Percentiles rank a stretch among this genome's conserved stretches.
phyloP scores from a whole-genome alignment of 92 coral and sea anemone species.

The Micromussa lordhowensis region DNA sequence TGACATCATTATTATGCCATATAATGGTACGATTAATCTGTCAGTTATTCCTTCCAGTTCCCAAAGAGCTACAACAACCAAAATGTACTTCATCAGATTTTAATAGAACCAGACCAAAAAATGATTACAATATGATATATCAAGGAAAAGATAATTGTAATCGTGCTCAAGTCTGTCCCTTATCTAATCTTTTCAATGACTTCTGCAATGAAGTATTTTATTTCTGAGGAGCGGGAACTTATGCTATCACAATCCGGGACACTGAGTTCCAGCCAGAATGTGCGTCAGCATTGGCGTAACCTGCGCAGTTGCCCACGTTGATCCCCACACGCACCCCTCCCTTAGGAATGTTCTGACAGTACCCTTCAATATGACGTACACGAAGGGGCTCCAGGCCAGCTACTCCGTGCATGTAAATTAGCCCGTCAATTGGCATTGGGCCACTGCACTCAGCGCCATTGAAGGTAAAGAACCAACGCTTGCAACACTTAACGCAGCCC shows the following conservation, averaged over 20 bases:
- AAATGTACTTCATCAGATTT: neutral
- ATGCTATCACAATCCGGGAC: constrained; percentile 53
- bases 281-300: constrained; percentile 45
- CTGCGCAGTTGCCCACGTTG: constrained; percentile 52
- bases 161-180: neutral
- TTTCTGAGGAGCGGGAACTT: constrained; percentile 51
- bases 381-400: neutral
- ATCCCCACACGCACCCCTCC: constrained; percentile 44
- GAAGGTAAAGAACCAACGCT: constrained; percentile 39
- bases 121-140: neutral
- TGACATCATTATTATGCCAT: no score
- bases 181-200: neutral
- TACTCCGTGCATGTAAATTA: neutral
- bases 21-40: no score
- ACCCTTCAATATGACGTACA: constrained; percentile 27
- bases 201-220: no score
- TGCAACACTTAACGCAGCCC: neutral
- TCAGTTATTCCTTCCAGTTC: neutral
- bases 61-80: neutral
- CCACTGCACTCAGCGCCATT: constrained; percentile 39
- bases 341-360: constrained; percentile 29
- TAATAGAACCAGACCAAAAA: neutral
- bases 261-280: constrained; percentile 45
- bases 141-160: neutral
- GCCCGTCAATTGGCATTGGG: constrained; percentile 25